Evolutionary conservation across 2,113 vertebrate genomes (phyloP).

Genomic region (mouse (Mus musculus)): DNA sequence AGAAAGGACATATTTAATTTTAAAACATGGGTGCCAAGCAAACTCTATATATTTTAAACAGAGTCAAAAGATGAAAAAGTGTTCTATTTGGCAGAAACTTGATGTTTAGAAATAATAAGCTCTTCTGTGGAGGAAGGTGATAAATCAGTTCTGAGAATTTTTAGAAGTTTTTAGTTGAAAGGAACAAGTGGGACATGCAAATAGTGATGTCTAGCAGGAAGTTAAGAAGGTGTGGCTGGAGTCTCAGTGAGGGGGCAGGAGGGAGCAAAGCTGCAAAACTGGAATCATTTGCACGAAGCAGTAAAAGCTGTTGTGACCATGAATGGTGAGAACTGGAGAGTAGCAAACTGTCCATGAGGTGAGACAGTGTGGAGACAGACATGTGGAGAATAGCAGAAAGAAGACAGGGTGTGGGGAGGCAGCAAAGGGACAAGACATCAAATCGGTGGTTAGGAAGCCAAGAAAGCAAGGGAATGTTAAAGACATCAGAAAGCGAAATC

Average conservation of each 20-base stretch:
- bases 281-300: constrained; percentile 14
- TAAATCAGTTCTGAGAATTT: constrained; percentile 60
- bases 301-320: neutral
- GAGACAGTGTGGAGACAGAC: neutral
- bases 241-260: neutral
- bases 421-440: neutral
- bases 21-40: constrained; percentile 30
- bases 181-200: constrained; percentile 42
- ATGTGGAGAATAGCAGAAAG: neutral
- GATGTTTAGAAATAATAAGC: constrained; percentile 63
- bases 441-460: neutral
- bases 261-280: neutral
- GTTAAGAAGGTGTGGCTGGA: constrained; percentile 9
- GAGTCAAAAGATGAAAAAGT: constrained; percentile 44
- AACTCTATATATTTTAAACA: constrained; percentile 31
- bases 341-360: neutral
- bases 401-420: neutral
- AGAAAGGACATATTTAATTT: neutral
- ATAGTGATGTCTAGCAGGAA: constrained; percentile 52
- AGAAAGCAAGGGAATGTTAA: constrained; percentile 23
- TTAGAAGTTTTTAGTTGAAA: constrained; percentile 64
- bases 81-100: constrained; percentile 39
- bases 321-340: neutral
- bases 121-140: constrained; percentile 59
- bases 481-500: constrained; percentile 37